Evolutionary conservation across 2,888 invertebrate species (phyloP).

Genomic region (Julus scandinavius): DNA sequence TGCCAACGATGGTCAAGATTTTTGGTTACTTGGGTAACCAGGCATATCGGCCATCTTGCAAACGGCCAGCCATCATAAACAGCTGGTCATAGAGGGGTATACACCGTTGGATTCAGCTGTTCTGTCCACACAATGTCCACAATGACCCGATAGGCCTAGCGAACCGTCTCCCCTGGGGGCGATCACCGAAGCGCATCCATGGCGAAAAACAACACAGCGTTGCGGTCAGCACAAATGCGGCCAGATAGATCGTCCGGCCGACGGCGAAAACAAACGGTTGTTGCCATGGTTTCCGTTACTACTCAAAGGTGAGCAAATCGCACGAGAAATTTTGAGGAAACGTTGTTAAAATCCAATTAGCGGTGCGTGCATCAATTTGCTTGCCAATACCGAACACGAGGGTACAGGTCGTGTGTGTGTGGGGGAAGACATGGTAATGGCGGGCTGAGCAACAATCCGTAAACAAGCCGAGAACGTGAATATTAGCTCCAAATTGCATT

Average conservation of each 20-base stretch:
- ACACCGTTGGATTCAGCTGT: too few species aligned
- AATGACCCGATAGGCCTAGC: too few species aligned
- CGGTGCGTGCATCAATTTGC: slow-evolving; percentile 8
- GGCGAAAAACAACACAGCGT: neutral
- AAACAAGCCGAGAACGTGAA: neutral
- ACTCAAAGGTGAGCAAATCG: neutral
- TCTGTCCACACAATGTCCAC: too few species aligned
- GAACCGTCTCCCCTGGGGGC: too few species aligned
- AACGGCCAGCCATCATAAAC: too few species aligned
- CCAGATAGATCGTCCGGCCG: neutral
- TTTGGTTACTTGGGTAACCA: too few species aligned
- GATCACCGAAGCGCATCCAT: neutral
- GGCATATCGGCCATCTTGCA: too few species aligned
- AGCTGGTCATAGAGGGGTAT: too few species aligned
- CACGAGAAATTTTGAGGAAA: neutral
- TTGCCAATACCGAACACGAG: neutral
- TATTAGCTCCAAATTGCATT: neutral
- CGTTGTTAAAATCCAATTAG: slow-evolving; percentile 12
- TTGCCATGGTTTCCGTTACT: neutral
- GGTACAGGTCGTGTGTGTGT: neutral
- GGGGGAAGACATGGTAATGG: neutral
- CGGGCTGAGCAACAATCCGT: neutral
- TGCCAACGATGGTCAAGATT: too few species aligned
- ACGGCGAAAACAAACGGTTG: neutral
- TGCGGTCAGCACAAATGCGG: neutral